Base-by-base conservation (phyloP, 2,797 vertebrate genomes). In the Tauraco hartlaubi region DNA sequence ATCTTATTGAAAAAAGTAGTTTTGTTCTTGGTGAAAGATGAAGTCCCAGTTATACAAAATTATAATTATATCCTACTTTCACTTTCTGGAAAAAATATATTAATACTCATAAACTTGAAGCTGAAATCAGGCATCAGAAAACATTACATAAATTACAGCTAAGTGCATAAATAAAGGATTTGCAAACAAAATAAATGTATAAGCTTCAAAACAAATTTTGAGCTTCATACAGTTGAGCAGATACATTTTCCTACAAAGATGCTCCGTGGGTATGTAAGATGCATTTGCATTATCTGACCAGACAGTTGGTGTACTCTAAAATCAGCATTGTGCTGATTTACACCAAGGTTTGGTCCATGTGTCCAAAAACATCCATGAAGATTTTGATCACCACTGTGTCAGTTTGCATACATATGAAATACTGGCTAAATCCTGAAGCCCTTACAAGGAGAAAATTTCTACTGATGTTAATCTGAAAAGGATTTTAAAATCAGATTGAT, bases 371-470 rank as follows among this genome's bases (percentile, higher is more conserved):
- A 79, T 83, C 23, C 18, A 31, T 13, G 33, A 88, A 92, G 58
- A 54, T 90, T 87, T 75, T 90, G 41, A 77, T 63, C 25, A 78
- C 33, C 19, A 33, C 20, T 67, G 33, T 62, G 29, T 82, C 75
- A 83, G 54, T 64, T 78, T 85, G 72, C 77, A 49, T 61, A 90
- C 48, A 33, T 61, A 49, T 44, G 39, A 33, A 91, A 81, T 48
- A 86, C 48, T 68, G 66, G 76, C 58, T 75, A 94, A 94, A 90
- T 80, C n/a, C 52, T 91, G 74, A 80, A 94, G 83, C 78, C 85
- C 89, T 94, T 92, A 49, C 29, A 75, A 82, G 49, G 23, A 83
- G 25, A 79, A 94, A 55, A 72, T 44, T 58, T 88, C 44, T 66
- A 52, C 12, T 48, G 52, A 48, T 56, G 12, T 72, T 84, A 46